Conservation (phyloP, 2,797 vertebrate species). For the Phrynocephalus guinanensis region DNA sequence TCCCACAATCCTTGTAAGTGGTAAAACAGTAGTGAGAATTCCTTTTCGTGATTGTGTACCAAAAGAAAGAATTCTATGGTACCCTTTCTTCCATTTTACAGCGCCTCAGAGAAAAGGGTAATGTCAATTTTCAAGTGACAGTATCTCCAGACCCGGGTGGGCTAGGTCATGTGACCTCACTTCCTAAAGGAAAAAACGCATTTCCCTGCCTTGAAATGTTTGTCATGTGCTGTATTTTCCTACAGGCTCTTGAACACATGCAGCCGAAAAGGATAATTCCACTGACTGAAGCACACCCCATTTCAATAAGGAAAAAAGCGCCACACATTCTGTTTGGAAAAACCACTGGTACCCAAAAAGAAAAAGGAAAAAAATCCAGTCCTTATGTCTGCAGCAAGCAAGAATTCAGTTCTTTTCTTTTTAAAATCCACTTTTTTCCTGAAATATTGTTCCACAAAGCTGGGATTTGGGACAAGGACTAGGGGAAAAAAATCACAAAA, state of each 20-base stretch:
- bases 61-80: constrained; percentile 76
- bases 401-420: constrained; percentile 83
- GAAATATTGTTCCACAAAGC: constrained; percentile 86
- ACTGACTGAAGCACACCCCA: constrained; percentile 89
- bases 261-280: constrained; percentile 75
- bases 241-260: constrained; percentile 77
- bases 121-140: constrained; percentile 75
- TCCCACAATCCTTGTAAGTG: constrained; percentile 79
- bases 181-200: constrained; percentile 65
- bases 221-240: constrained; percentile 77
- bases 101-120: constrained; percentile 73
- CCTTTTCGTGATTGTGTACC: constrained; percentile 77
- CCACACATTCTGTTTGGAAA: constrained; percentile 92
- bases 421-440: constrained; percentile 90
- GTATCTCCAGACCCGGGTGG: constrained; percentile 68
- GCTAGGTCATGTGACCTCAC: constrained; percentile 55
- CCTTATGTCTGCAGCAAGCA: constrained; percentile 77
- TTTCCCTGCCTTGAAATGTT: constrained; percentile 77
- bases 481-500: constrained; percentile 80
- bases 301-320: constrained; percentile 82
- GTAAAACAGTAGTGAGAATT: constrained; percentile 79
- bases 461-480: constrained; percentile 81
- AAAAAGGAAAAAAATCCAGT: constrained; percentile 77
- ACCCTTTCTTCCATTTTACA: constrained; percentile 80
- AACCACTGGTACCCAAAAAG: constrained; percentile 71